Conservation (phyloP, 2,797 vertebrate species). For the Sibirionetta formosa region DNA sequence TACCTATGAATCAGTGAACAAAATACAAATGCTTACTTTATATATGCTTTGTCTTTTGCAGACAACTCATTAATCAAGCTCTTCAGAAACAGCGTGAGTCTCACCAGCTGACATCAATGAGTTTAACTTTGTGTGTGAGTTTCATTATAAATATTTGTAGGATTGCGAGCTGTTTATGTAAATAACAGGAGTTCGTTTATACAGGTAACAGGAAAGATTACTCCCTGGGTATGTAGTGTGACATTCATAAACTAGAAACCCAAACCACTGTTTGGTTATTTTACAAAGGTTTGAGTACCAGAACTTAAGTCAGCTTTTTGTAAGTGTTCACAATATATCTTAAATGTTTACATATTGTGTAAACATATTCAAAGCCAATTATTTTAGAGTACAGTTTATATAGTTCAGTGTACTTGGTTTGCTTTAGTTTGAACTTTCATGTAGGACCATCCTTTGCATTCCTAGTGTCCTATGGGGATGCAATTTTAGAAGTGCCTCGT, state of each 20-base stretch:
- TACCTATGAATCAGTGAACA: background rate
- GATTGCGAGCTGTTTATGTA: background rate
- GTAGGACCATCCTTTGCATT: background rate
- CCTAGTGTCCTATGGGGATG: background rate
- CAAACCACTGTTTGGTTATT: background rate
- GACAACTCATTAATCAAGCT: background rate
- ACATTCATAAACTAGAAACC: background rate
- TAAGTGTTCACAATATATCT: background rate
- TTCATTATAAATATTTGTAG: slow-evolving; percentile 16
- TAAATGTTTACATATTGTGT: background rate
- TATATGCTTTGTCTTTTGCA: background rate
- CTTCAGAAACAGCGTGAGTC: background rate
- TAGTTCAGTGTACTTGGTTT: background rate
- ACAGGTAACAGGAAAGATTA: background rate
- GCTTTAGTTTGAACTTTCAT: background rate
- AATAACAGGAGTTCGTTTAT: slow-evolving; percentile 10
- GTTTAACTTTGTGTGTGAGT: background rate
- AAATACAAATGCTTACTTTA: background rate
- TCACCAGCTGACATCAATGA: background rate
- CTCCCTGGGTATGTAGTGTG: background rate
- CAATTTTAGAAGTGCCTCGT: background rate
- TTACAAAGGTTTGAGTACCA: background rate
- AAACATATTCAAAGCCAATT: background rate
- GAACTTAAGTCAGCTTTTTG: background rate
- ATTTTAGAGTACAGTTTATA: background rate